Conservation (phyloP, 2,888 invertebrate species). For the Carpatolechia fugitivella region DNA sequence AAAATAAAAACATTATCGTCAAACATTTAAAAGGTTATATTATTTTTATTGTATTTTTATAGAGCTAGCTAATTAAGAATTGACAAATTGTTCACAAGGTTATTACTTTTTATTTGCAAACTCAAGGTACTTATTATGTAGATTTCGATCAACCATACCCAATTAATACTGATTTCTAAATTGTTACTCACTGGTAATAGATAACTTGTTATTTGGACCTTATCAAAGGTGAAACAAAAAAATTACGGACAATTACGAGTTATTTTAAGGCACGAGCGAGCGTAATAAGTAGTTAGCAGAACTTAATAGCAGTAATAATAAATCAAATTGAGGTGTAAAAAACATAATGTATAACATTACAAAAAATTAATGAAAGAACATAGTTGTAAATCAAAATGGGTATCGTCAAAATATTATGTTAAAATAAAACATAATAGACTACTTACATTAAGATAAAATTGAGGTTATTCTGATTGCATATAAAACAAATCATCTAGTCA, state of each 20-base stretch:
- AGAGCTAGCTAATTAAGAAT: no score
- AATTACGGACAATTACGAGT: neutral
- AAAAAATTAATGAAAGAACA: no score
- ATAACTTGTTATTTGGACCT: conserved; percentile 4
- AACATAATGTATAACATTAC: no score
- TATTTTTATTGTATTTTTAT: no score
- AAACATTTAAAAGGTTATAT: no score
- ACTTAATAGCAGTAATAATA: neutral
- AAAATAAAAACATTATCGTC: no score
- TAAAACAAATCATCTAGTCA: no score
- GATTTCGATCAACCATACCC: conserved; percentile 3
- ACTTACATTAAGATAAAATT: no score
- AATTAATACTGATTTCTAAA: neutral
- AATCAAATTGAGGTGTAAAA: neutral
- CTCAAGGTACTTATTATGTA: conserved; percentile 13
- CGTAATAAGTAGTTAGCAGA: neutral
- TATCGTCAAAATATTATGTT: no score
- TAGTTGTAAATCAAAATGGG: no score
- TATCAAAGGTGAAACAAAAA: neutral
- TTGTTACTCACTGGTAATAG: neutral
- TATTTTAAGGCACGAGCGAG: neutral
- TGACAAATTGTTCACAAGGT: neutral
- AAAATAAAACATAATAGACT: no score
- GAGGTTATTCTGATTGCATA: no score
- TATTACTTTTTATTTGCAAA: conserved; percentile 10